These are phyloP conservation scores for Eurystomus gularis DNA, from an alignment of 2,113 vertebrate genomes.

Conservation along the genomic window DNA sequence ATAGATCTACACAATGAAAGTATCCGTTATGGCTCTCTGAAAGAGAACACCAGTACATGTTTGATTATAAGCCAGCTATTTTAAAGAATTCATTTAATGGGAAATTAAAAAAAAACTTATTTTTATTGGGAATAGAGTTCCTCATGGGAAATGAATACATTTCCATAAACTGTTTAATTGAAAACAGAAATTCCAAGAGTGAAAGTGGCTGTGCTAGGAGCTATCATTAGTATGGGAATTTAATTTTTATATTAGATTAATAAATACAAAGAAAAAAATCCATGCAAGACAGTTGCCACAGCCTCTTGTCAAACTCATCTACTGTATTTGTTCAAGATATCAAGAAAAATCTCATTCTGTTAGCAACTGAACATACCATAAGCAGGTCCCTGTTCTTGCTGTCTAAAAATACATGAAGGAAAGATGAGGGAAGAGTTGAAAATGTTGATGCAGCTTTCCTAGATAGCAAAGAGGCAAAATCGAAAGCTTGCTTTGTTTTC, in stretches of 20 bases:
- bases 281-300: neutral
- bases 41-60: neutral
- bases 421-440: neutral
- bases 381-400: neutral
- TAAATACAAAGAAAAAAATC: neutral
- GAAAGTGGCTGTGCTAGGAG: neutral
- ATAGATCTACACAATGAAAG: neutral
- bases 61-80: neutral
- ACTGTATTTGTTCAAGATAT: neutral
- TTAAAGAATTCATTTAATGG: neutral
- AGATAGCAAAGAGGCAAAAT: neutral
- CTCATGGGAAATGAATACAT: neutral
- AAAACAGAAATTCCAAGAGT: neutral
- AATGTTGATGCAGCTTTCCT: neutral
- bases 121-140: neutral
- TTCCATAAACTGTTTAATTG: neutral
- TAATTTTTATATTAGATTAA: neutral
- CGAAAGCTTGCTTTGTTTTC: neutral
- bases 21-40: neutral
- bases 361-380: neutral
- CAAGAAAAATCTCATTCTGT: neutral
- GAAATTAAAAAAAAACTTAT: neutral
- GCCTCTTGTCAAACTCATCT: conserved; percentile 31
- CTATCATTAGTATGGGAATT: neutral
- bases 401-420: neutral